A percentile compares a stretch with the other conserved stretches of the same genome.
Evolutionary conservation across 2,888 invertebrate species (phyloP).

Genomic region (Scrobipalpa atriplicella): DNA sequence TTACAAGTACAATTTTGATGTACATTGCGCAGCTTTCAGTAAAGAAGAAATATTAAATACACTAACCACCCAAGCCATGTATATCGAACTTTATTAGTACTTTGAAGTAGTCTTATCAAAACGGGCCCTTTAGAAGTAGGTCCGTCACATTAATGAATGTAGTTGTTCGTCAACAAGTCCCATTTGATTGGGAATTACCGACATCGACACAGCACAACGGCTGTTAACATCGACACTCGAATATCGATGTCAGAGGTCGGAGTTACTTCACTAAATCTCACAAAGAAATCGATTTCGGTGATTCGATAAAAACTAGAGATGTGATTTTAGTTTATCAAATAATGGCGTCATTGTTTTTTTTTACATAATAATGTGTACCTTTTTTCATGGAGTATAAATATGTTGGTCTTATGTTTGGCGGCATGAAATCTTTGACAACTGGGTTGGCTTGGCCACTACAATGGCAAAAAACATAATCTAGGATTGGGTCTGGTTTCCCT

Average conservation of each 20-base stretch:
- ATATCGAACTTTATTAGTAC: no score
- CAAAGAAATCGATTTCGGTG: conserved; percentile 1
- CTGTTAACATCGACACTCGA: conserved; percentile 14
- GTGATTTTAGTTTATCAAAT: not conserved
- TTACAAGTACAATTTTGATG: no score
- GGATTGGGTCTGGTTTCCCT: no score
- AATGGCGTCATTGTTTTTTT: not conserved
- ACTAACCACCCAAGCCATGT: no score
- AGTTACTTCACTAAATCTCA: conserved; percentile 13
- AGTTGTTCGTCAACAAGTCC: not conserved
- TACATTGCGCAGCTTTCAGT: no score
- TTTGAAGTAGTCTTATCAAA: not conserved
- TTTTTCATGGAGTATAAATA: no score
- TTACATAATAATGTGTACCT: no score
- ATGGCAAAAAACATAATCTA: no score
- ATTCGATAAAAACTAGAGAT: conserved; percentile 3
- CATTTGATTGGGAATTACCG: not conserved
- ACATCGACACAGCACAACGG: not conserved
- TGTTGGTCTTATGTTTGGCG: no score
- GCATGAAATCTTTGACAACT: no score
- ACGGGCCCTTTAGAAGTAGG: not conserved
- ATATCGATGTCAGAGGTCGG: conserved; percentile 12
- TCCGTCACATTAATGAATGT: not conserved
- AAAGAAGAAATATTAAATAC: no score
- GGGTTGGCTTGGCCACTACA: no score